These are phyloP conservation scores for Paragorgia papillata DNA, from an alignment of 92 coral and sea anemone genomes.

Conservation along the genomic window DNA sequence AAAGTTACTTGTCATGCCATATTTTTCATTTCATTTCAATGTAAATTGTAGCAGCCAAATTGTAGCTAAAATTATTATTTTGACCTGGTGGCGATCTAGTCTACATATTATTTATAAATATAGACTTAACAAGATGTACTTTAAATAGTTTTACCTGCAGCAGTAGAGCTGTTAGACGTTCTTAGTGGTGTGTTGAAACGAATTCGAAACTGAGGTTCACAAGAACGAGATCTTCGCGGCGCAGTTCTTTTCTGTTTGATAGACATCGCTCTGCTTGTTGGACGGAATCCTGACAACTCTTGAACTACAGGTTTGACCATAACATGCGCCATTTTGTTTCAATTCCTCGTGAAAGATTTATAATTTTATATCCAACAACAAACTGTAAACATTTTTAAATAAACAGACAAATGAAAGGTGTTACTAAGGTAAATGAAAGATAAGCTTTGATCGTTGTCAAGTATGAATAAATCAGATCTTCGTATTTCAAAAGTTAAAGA, in stretches of 20 bases:
- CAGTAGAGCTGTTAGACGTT: neutral
- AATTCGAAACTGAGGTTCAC: conserved; percentile 8
- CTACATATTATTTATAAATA: too few relatives aligned
- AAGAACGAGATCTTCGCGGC: conserved; percentile 21
- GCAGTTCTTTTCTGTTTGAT: conserved; percentile 3
- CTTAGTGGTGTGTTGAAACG: conserved; percentile 15
- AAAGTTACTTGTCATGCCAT: too few relatives aligned
- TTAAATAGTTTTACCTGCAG: too few relatives aligned
- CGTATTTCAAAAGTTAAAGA: neutral
- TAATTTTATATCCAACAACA: neutral
- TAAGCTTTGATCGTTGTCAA: conserved; percentile 6
- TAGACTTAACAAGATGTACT: too few relatives aligned
- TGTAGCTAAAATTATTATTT: too few relatives aligned
- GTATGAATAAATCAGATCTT: neutral
- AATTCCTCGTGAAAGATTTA: neutral
- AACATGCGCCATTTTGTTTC: conserved; percentile 8
- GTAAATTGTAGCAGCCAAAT: too few relatives aligned
- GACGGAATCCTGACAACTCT: conserved; percentile 18
- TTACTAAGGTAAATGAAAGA: conserved; percentile 28
- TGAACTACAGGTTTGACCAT: neutral
- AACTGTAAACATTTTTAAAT: neutral
- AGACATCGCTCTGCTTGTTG: conserved; percentile 9
- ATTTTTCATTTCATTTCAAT: too few relatives aligned
- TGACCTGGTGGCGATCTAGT: too few relatives aligned
- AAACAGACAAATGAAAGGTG: conserved; percentile 3